Percentiles rank a stretch among this genome's conserved stretches.
Conservation (phyloP, 1,140 invertebrate species). For the Elysia chlorotica region DNA sequence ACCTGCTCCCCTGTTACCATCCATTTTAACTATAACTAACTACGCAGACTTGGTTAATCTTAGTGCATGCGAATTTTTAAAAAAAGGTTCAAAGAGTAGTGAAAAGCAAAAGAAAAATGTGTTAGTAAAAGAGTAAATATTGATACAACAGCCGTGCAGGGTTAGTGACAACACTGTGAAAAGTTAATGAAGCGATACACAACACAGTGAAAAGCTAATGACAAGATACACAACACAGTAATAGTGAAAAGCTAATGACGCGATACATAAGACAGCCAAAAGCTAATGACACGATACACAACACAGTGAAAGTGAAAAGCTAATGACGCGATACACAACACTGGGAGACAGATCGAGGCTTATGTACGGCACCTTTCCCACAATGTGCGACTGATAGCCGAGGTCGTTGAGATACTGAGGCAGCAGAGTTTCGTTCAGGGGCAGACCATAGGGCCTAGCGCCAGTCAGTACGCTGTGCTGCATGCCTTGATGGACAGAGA, state of each 20-base stretch:
- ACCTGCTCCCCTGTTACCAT: no score
- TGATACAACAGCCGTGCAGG: no score
- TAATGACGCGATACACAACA: neutral
- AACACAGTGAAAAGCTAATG: neutral
- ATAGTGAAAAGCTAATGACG: neutral
- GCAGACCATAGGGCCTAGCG: constrained; percentile 41
- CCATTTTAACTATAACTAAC: no score
- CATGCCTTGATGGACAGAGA: no score
- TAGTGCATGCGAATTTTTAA: no score
- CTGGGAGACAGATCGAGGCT: neutral
- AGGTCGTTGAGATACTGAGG: constrained; percentile 59
- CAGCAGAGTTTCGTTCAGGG: constrained; percentile 56
- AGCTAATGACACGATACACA: neutral
- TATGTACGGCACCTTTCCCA: constrained; percentile 60
- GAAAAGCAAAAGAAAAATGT: no score
- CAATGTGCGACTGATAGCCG: constrained; percentile 63
- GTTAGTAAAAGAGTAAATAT: no score
- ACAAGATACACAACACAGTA: neutral
- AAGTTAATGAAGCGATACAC: neutral
- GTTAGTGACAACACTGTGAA: no score
- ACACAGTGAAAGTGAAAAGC: neutral
- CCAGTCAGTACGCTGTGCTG: constrained; percentile 42
- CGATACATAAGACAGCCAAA: neutral
- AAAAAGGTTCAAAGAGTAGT: no score
- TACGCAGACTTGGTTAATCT: no score